A percentile compares a stretch with the other conserved stretches of the same genome.
phyloP scores from a whole-genome alignment of 1,140 invertebrate species.

The Microplitis mediator region DNA sequence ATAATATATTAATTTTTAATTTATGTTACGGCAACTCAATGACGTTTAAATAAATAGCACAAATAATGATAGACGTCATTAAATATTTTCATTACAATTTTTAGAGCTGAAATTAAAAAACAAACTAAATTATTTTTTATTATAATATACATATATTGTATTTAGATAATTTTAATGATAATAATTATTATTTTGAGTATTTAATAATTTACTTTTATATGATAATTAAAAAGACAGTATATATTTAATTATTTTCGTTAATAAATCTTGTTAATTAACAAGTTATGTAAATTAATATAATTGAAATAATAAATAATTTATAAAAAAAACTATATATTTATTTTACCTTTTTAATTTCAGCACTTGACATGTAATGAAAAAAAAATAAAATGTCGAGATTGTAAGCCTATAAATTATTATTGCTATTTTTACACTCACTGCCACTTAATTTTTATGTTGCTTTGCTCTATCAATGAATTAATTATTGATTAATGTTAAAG shows the following conservation, averaged over 20 bases:
- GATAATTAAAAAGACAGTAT: too few species aligned
- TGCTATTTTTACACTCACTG: background rate
- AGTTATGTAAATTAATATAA: constrained; percentile 31
- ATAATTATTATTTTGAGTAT: too few species aligned
- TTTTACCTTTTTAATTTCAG: constrained; percentile 39
- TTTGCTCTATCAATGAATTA: background rate
- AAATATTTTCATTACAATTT: background rate
- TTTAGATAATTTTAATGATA: too few species aligned
- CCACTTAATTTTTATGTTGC: background rate
- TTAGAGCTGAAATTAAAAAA: background rate
- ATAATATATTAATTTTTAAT: background rate
- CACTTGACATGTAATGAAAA: constrained; percentile 30
- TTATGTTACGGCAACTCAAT: constrained; percentile 5
- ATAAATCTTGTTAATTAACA: constrained; percentile 10
- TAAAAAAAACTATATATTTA: constrained; percentile 24
- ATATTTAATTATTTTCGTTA: background rate
- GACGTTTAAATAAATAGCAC: background rate
- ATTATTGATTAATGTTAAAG: background rate
- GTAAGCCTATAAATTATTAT: background rate
- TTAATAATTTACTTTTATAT: too few species aligned
- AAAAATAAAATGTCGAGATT: background rate
- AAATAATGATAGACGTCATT: background rate
- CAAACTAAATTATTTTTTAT: background rate
- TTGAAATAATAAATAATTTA: constrained; percentile 36
- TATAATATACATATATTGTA: too few species aligned